Conservation (phyloP, 2,888 invertebrate species). For the Disparrhopalites patrizii region DNA sequence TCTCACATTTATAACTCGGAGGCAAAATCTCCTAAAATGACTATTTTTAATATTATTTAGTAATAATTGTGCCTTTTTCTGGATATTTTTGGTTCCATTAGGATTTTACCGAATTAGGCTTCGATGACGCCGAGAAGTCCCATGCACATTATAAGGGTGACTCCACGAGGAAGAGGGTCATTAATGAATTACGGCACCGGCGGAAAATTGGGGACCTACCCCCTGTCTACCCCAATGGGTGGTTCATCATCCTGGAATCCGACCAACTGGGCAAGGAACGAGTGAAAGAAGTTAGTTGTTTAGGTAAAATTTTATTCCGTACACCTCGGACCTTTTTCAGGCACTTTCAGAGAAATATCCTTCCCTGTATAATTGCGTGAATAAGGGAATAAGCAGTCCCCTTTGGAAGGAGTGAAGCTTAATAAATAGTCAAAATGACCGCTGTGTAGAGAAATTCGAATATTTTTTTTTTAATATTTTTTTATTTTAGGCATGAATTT, state of each 20-base stretch:
- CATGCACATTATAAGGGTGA: slow-evolving; percentile 30
- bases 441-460: background rate
- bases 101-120: slow-evolving; percentile 48
- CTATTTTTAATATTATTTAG: background rate
- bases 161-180: slow-evolving; percentile 36
- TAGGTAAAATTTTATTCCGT: too few relatives aligned
- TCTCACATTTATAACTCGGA: background rate
- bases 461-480: slow-evolving; percentile 13
- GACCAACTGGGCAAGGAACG: slow-evolving; percentile 57
- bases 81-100: slow-evolving; percentile 15
- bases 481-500: slow-evolving; percentile 61
- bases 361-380: too few relatives aligned
- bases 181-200: slow-evolving; percentile 54
- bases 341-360: too few relatives aligned
- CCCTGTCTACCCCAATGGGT: slow-evolving; percentile 84
- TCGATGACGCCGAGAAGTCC: slow-evolving; percentile 33
- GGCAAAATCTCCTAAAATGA: too few relatives aligned
- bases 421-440: background rate
- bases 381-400: background rate
- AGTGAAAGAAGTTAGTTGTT: slow-evolving; percentile 61
- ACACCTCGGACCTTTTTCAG: too few relatives aligned
- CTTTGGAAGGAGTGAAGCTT: background rate
- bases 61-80: background rate
- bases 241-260: slow-evolving; percentile 75
- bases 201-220: slow-evolving; percentile 66